Conservation (phyloP, 2,113 vertebrate species). For the Cichladusa arquata region DNA sequence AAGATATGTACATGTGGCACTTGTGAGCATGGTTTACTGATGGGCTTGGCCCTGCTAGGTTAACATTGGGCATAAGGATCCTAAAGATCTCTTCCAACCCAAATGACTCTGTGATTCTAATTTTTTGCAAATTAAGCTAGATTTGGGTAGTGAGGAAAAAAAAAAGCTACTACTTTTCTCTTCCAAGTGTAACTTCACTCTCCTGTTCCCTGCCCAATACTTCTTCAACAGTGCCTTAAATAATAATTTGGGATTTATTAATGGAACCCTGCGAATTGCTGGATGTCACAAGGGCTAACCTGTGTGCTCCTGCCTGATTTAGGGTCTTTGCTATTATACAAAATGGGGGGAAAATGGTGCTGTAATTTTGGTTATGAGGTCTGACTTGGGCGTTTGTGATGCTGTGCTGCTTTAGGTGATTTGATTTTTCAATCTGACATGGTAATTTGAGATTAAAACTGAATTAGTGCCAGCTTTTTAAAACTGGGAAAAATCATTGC, state of each 20-base stretch:
- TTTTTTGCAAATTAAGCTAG: background rate
- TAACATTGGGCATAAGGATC: accelerated
- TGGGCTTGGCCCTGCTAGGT: background rate
- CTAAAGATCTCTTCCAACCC: background rate
- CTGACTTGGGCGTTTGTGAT: background rate
- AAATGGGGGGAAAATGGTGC: accelerated
- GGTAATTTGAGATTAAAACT: background rate
- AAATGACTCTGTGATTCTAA: background rate
- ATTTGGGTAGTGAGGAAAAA: background rate
- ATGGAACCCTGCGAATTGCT: background rate
- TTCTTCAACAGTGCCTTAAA: background rate
- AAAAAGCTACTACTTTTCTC: background rate
- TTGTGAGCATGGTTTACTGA: background rate
- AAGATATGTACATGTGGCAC: background rate
- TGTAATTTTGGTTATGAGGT: background rate
- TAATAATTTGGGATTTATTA: background rate
- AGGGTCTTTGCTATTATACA: background rate
- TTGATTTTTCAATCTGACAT: background rate
- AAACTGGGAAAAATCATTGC: background rate
- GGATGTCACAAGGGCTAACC: background rate
- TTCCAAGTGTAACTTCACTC: background rate
- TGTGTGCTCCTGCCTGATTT: background rate
- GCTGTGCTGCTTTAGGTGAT: background rate
- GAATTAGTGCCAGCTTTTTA: background rate
- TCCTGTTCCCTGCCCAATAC: background rate